Conservation (phyloP, 2,797 vertebrate genomes). For the Dicrostonyx torquatus region DNA sequence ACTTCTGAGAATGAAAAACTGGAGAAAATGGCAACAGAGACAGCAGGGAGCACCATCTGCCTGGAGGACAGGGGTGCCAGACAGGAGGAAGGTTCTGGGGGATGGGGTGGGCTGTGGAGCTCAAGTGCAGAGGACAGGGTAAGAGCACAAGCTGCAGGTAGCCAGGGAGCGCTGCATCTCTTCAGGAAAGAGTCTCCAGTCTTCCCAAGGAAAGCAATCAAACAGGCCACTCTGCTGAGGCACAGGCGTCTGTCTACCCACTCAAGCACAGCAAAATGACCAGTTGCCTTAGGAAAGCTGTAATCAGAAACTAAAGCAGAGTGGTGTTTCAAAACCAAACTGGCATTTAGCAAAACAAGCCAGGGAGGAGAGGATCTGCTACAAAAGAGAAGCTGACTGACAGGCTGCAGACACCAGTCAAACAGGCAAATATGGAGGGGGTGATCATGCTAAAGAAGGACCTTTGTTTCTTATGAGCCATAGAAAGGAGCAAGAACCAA, state of each 20-base stretch:
- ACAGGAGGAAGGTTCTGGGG: background rate
- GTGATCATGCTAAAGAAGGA: background rate
- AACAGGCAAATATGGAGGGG: background rate
- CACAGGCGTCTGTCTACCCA: slow-evolving; percentile 15
- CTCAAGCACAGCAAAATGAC: slow-evolving; percentile 66
- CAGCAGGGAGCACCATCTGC: background rate
- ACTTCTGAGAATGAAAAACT: background rate
- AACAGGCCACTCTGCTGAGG: background rate
- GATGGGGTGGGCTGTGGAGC: rapidly evolving
- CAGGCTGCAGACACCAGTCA: background rate
- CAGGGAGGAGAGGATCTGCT: background rate
- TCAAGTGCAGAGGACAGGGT: background rate
- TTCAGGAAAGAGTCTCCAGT: background rate
- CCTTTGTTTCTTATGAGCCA: slow-evolving; percentile 40
- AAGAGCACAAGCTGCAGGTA: background rate
- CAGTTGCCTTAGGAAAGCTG: slow-evolving; percentile 53
- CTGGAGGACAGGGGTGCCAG: background rate
- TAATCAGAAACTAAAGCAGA: slow-evolving; percentile 71
- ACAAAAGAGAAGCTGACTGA: background rate
- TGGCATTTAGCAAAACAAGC: slow-evolving; percentile 66
- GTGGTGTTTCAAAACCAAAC: slow-evolving; percentile 55
- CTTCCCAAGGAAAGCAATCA: slow-evolving; percentile 21
- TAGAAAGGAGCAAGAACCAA: slow-evolving; percentile 54
- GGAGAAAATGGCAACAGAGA: background rate
- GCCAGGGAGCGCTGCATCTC: background rate